A percentile compares a stretch with the other conserved stretches of the same genome.
phyloP scores from a whole-genome alignment of 2,797 vertebrate species.

The Alauda arvensis region DNA sequence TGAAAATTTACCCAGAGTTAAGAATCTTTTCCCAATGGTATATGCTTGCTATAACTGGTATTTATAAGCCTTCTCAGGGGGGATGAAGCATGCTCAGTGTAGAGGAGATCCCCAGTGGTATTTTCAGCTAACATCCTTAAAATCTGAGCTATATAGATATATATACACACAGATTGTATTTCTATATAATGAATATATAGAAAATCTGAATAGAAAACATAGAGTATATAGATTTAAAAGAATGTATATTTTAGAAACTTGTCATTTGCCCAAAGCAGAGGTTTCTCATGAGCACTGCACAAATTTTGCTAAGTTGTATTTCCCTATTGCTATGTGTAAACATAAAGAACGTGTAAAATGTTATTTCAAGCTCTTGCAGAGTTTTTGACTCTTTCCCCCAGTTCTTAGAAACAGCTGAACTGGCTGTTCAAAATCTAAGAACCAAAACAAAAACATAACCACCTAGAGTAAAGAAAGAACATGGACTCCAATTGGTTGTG shows the following conservation, averaged over 20 bases:
- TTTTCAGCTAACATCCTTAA: background rate
- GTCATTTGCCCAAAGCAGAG: background rate
- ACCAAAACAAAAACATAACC: background rate
- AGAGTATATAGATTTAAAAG: background rate
- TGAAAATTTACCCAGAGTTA: background rate
- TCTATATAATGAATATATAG: background rate
- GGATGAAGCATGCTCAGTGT: background rate
- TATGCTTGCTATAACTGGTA: background rate
- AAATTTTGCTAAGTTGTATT: background rate
- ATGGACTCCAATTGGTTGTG: background rate
- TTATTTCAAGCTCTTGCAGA: background rate
- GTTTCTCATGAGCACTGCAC: background rate
- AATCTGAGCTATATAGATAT: background rate
- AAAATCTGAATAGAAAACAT: background rate
- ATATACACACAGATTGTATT: background rate
- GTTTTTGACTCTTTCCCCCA: background rate
- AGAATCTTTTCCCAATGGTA: background rate
- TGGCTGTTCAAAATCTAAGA: background rate
- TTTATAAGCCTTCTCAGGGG: background rate
- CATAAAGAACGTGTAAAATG: background rate
- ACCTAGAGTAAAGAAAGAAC: background rate
- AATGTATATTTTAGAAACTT: background rate
- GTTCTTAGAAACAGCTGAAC: constrained; percentile 19
- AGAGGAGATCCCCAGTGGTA: background rate
- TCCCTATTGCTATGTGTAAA: background rate